Evolutionary conservation across 2,888 invertebrate genomes (phyloP), one percentile per base, ranked within the genome.

Genomic region (Didymodactylos carnosus): DNA sequence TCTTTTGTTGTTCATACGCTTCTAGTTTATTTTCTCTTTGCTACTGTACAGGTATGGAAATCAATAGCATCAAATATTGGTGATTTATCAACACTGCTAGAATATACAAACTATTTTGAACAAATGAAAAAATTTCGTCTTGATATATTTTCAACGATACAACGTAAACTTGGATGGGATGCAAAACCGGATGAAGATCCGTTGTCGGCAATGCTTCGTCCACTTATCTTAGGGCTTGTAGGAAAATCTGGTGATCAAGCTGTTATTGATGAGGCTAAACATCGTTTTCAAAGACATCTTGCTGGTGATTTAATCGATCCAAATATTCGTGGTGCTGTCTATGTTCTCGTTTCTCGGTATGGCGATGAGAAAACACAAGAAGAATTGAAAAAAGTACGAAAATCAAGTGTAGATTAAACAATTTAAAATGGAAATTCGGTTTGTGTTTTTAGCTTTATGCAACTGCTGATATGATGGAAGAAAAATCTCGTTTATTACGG

Each of bases 231-330:
- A 27, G 39, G 39, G 39, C 39, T 70, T 11, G 39, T 70, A 16
- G 73, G 69, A 19, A 73, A 70, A 62, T 69, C 70, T 49, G 70
- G 49, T 40, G 73, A 73, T 73, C 27, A 62, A 62, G 51, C 39
- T 16, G 35, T 73, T 51, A 70, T 46, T n/a, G 39, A 73, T 39
- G 69, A 69, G 27, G 69, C 73, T 39, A 19, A 49, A 8, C 49
- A 73, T 43, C 40, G 49, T 25, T 73, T 62, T 27, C 46, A 70
- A 70, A 14, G 27, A 13, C 62, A 46, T 35, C 19, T 40, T 51
- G 29, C 39, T 49, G 46, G 43, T 13, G n/a, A 69, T 27, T 70
- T 73, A 70, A 46, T 70, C n/a, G 69, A 40, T 73, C 25, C 73
- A 51, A 70, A 73, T 70, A 73, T 41, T 70, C 35, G 72, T 46